A percentile compares a stretch with the other conserved stretches of the same genome.
phyloP scores from a whole-genome alignment of 2,113 vertebrate genomes.

The Hippocampus comes region DNA sequence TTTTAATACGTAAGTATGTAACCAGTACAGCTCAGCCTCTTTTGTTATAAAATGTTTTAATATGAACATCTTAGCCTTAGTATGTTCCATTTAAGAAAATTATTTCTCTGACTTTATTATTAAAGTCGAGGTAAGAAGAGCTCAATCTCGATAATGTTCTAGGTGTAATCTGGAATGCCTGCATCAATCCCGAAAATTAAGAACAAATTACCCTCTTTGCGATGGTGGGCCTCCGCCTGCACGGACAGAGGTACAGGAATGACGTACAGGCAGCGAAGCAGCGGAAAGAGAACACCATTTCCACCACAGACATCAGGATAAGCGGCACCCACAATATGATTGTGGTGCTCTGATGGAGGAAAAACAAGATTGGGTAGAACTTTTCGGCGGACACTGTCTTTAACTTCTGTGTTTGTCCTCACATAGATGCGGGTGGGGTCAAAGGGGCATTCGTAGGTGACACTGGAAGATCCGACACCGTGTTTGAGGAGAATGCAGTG shows the following conservation, averaged over 20 bases:
- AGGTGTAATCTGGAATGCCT: background rate
- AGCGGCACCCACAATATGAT: conserved; percentile 82
- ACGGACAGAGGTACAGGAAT: conserved; percentile 73
- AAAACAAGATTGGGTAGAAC: background rate
- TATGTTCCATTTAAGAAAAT: too few species aligned
- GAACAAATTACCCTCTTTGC: conserved; percentile 47
- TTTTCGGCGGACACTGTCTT: background rate
- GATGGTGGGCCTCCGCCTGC: conserved; percentile 47
- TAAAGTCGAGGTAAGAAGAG: too few species aligned
- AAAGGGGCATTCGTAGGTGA: conserved; percentile 81
- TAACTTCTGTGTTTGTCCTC: conserved; percentile 56
- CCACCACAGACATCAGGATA: conserved; percentile 71
- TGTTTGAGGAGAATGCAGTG: conserved; percentile 55
- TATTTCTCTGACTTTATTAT: too few species aligned
- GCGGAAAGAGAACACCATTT: conserved; percentile 74
- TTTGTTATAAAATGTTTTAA: too few species aligned
- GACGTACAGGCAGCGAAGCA: conserved; percentile 71
- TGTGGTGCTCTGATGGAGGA: conserved; percentile 75
- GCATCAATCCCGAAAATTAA: background rate
- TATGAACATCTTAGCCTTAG: too few species aligned
- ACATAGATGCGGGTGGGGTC: conserved; percentile 87
- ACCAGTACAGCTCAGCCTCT: too few species aligned
- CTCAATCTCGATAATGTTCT: too few species aligned
- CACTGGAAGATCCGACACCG: conserved; percentile 40
- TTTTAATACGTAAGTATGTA: too few species aligned